Conservation (phyloP, 2,797 vertebrate species). For the Aeoliscus strigatus region DNA sequence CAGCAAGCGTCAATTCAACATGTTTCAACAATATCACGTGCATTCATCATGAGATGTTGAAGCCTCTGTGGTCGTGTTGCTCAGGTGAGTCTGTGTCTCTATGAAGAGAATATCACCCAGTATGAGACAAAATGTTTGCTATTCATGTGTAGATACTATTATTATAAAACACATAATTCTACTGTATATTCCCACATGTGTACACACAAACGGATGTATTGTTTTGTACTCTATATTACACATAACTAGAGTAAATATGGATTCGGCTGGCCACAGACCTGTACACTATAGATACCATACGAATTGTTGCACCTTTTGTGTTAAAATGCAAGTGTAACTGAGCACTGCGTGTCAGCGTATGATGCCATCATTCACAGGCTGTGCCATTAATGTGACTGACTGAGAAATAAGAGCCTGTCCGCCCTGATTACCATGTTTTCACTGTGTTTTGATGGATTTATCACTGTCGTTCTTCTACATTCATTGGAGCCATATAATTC, state of each 20-base stretch:
- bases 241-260: conserved; percentile 55
- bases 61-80: conserved; percentile 17
- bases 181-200: conserved; percentile 57
- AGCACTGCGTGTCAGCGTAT: conserved; percentile 45
- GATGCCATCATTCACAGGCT: conserved; percentile 54
- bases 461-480: conserved; percentile 26
- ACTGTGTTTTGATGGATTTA: conserved; percentile 36
- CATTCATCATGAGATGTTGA: conserved; percentile 10
- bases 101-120: conserved; percentile 31
- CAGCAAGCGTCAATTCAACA: conserved; percentile 39
- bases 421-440: conserved; percentile 27
- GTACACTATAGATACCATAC: conserved; percentile 59
- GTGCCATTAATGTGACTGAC: conserved; percentile 60
- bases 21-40: conserved; percentile 32
- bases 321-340: conserved; percentile 47
- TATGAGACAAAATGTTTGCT: conserved; percentile 32
- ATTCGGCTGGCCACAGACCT: conserved; percentile 53
- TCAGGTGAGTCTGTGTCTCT: conserved; percentile 27
- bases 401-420: conserved; percentile 25
- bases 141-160: conserved; percentile 38
- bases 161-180: conserved; percentile 35
- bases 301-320: conserved; percentile 56
- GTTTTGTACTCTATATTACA: conserved; percentile 68
- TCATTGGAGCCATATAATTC: conserved; percentile 42
- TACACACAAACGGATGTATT: conserved; percentile 53